Base-by-base conservation (phyloP, 2,113 vertebrate genomes). In the Chaetura pelagica region DNA sequence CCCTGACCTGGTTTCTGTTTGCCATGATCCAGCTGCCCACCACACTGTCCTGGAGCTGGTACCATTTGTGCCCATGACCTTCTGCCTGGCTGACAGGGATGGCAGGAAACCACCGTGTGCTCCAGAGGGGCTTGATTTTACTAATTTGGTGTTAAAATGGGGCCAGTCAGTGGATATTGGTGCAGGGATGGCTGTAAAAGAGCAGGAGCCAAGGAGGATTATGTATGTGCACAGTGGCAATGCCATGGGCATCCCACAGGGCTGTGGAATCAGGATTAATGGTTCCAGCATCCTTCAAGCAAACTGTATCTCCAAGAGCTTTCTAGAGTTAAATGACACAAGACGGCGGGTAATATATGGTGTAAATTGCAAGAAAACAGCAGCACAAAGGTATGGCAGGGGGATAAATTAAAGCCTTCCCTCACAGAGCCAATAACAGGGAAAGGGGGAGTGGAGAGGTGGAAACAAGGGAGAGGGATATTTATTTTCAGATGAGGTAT, bases 321-420 rank as follows among this genome's bases (percentile, higher is more conserved):
- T 96, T 89, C 91, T 69, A 21, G 92, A 97, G 96, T 96, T 89
- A 95, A 97, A 84, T 97, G 96, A 94, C 96, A 97, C 95, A 94
- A 92, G 95, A 63, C 71, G 34, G 85, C 52, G 76, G 92, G 87
- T 95, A 97, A 97, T 97, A 95, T 87, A 96, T 93, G 94, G 96
- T 92, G 94, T 87, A 91, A 94, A 94, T 93, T 13, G 29, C 84
- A 88, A 51, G 94, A 59, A 93, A 96, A 83, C 85, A 90, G 84
- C 75, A 1, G 76, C 72, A 29, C 86, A 44, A 24, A 94, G 89
- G n/a, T 64, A 59, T 74, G 94, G 94, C 89, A 94, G 66, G 67
- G 80, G 92, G 92, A 96, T 97, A 97, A 97, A 97, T 97, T 97
- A 94, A 95, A 94, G 85, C 79, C 49, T 96, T 96, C 95, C 59